Conservation (phyloP, 2,113 vertebrate genomes). For the Chaenogobius annularis region DNA sequence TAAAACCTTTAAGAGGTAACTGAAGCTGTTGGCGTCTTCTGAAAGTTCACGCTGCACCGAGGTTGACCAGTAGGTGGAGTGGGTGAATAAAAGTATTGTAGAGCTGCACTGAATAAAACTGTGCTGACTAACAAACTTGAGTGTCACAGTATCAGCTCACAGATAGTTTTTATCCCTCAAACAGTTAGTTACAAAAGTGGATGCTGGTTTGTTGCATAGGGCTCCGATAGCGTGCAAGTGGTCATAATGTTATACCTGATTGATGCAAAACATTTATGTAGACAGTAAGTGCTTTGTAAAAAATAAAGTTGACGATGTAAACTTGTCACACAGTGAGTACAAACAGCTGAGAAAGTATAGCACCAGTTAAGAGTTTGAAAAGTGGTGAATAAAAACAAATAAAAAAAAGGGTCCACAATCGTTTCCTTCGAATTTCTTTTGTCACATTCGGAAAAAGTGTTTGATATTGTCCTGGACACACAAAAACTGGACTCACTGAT, state of each 20-base stretch:
- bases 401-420: constrained; percentile 39
- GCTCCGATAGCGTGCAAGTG: not conserved
- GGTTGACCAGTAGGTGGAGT: too few species aligned
- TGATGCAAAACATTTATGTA: not conserved
- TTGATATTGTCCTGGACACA: constrained; percentile 60
- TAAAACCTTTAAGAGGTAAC: not conserved
- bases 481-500: constrained; percentile 65
- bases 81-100: not conserved
- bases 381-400: constrained; percentile 29
- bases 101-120: not conserved
- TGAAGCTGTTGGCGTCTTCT: not conserved
- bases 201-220: constrained; percentile 2
- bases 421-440: constrained; percentile 32
- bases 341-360: constrained; percentile 66
- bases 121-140: not conserved
- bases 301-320: constrained; percentile 31
- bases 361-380: constrained; percentile 69
- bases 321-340: constrained; percentile 50
- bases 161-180: too few species aligned
- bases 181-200: not conserved
- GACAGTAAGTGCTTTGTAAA: constrained; percentile 17
- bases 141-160: not conserved
- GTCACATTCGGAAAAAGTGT: constrained; percentile 42
- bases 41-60: too few species aligned
- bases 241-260: constrained; percentile 2